A percentile compares a stretch with the other conserved stretches of the same genome.
These are phyloP conservation scores for Popillia japonica DNA, from an alignment of 1,140 invertebrate genomes.

Conservation along the genomic window DNA sequence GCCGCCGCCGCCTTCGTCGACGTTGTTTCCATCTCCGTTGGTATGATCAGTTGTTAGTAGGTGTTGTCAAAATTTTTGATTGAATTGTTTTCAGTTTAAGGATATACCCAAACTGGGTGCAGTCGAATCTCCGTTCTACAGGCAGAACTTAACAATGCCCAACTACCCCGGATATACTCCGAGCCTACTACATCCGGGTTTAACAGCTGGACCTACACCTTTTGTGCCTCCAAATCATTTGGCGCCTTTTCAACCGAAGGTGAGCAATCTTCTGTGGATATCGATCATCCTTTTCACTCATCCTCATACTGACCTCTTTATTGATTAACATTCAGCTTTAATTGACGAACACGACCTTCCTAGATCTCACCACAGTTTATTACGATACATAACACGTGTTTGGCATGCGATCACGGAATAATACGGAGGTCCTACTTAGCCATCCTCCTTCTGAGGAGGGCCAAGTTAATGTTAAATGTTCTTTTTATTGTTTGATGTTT, in stretches of 20 bases:
- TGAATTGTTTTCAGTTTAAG: constrained; percentile 78
- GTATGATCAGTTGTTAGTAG: constrained; percentile 58
- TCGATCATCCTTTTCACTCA: background rate
- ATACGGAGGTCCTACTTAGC: background rate
- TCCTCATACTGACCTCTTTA: background rate
- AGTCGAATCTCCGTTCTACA: constrained; percentile 82
- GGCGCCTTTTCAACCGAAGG: constrained; percentile 89
- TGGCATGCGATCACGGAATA: background rate
- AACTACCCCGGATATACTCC: constrained; percentile 84
- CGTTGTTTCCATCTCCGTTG: constrained; percentile 70
- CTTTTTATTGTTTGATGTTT: background rate
- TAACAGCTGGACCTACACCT: constrained; percentile 73
- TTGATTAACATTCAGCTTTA: background rate
- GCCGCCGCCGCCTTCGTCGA: constrained; percentile 65
- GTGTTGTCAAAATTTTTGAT: background rate
- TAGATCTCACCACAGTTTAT: too few species aligned
- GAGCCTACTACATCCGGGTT: constrained; percentile 78
- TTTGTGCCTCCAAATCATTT: constrained; percentile 82
- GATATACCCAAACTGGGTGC: constrained; percentile 85
- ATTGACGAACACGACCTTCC: too few species aligned
- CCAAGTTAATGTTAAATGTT: background rate
- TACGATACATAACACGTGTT: background rate
- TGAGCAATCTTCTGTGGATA: constrained; percentile 60
- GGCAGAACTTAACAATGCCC: constrained; percentile 74
- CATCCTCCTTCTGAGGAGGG: background rate